Conservation (phyloP, 1,140 invertebrate genomes). For the Steinernema feltiae region DNA sequence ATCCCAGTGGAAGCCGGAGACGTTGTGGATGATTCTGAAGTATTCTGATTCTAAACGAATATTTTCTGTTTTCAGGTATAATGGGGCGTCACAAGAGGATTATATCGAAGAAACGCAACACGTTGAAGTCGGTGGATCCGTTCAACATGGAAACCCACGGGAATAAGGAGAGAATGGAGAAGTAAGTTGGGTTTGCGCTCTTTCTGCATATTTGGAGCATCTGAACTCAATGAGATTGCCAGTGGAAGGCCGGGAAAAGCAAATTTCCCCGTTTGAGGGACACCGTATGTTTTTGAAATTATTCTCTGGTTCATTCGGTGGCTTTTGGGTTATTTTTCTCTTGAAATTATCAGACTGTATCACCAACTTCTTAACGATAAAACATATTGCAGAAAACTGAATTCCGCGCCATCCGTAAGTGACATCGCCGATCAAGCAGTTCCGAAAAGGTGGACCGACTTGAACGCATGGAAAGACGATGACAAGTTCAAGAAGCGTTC, state of each 20-base stretch:
- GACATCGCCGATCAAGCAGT: constrained; percentile 25
- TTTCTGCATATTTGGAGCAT: no score
- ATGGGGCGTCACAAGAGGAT: constrained; percentile 30
- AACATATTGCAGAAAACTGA: constrained; percentile 21
- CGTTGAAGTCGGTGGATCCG: constrained; percentile 35
- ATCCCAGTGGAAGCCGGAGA: no score
- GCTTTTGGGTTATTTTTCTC: no score
- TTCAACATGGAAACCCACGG: constrained; percentile 26
- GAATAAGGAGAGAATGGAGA: constrained; percentile 2
- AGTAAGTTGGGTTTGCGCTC: constrained; percentile 2
- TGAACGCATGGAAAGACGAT: constrained; percentile 20
- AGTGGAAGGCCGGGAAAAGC: no score
- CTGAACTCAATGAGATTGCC: no score
- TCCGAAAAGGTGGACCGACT: constrained; percentile 12
- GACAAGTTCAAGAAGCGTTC: constrained; percentile 17
- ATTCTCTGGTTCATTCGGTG: neutral
- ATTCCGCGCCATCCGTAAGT: constrained; percentile 15
- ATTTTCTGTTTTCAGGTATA: neutral
- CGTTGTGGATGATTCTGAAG: no score
- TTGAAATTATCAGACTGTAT: no score
- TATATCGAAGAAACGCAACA: constrained; percentile 35
- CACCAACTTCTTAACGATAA: no score
- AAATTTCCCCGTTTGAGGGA: no score
- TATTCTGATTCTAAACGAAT: no score
- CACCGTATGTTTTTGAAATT: neutral